Base-by-base conservation (phyloP, 2,797 vertebrate species). In the Hoplostethus atlanticus region DNA sequence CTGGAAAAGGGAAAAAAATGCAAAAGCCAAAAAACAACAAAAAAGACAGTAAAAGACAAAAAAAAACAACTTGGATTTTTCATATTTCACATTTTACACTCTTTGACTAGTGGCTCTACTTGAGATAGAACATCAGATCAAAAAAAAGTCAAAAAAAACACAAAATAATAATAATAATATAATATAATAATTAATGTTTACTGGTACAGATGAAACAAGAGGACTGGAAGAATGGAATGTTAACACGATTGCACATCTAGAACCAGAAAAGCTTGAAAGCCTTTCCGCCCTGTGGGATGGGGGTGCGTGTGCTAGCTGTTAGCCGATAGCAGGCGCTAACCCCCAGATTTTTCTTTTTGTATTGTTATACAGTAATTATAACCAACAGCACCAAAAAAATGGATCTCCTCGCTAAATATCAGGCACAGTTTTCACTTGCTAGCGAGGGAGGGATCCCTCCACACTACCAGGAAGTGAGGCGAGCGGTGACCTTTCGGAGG, bases 181-280 rank as follows among this genome's bases (percentile, higher is more conserved):
- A 89, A 92, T 88, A 92, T 91, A 93, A 94, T 94, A 95, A 93
- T 97, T 98, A 97, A 98, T 97, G 97, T 97, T 97, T 92, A 97
- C 94, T 95, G 95, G 88, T 93, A 93, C 90, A 94, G 93, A 91
- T 96, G 89, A 95, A 94, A 95, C 93, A 83, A 91, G 90, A 93
- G 91, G 92, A 94, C 94, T 95, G 95, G 95, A 94, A 93, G 92
- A 95, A 97, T 96, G 98, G 97, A 98, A 98, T 99, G 97, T 98
- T 95, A 95, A 96, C 95, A 96, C 94, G 96, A 98, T 97, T 98
- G 98, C 98, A 98, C 97, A 89, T 98, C 95, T 96, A 95, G 95
- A 97, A 97, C 95, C 93, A 92, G 92, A 93, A 94, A 96, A 95
- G 95, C 96, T 94, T 92, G 89, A 88, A 76, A 78, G 94, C 95